These are phyloP conservation scores for Chydorus sphaericus DNA, from an alignment of 2,888 invertebrate genomes.

Conservation along the genomic window DNA sequence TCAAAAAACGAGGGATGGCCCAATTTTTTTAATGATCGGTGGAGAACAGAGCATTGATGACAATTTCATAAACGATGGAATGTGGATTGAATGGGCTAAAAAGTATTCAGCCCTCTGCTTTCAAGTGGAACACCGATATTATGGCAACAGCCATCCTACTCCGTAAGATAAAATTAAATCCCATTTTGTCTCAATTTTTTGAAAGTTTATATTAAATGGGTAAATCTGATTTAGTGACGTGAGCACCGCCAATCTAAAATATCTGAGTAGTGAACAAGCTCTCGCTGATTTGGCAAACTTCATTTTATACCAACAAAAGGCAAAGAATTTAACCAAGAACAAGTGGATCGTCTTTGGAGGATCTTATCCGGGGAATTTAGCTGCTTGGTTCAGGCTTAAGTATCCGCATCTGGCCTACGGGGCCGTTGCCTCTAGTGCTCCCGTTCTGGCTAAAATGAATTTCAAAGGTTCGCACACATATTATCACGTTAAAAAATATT, in stretches of 20 bases:
- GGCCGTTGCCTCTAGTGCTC: constrained; percentile 79
- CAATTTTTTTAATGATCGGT: constrained; percentile 84
- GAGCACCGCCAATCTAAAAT: constrained; percentile 60
- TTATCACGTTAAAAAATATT: constrained; percentile 27
- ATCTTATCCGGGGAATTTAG: constrained; percentile 82
- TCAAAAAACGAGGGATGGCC: constrained; percentile 54
- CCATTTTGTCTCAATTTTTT: constrained; percentile 16
- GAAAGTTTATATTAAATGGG: not conserved
- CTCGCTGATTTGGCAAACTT: constrained; percentile 73
- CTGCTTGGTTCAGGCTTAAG: constrained; percentile 74
- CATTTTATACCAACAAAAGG: constrained; percentile 50
- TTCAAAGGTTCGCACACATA: constrained; percentile 73
- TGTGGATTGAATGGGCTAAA: constrained; percentile 72
- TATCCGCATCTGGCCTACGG: constrained; percentile 77
- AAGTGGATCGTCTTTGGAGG: constrained; percentile 93
- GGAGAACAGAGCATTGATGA: constrained; percentile 75
- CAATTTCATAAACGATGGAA: constrained; percentile 74
- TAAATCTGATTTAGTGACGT: constrained; percentile 46
- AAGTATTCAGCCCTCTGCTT: constrained; percentile 68
- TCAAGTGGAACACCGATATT: constrained; percentile 80
- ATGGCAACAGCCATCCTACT: constrained; percentile 83
- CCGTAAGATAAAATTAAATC: constrained; percentile 48
- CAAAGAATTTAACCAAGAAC: constrained; percentile 41
- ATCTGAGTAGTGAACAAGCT: constrained; percentile 44
- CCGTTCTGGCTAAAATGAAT: constrained; percentile 67